Base-by-base conservation (phyloP, 2,888 invertebrate species). In the Xestia c-nigrum region DNA sequence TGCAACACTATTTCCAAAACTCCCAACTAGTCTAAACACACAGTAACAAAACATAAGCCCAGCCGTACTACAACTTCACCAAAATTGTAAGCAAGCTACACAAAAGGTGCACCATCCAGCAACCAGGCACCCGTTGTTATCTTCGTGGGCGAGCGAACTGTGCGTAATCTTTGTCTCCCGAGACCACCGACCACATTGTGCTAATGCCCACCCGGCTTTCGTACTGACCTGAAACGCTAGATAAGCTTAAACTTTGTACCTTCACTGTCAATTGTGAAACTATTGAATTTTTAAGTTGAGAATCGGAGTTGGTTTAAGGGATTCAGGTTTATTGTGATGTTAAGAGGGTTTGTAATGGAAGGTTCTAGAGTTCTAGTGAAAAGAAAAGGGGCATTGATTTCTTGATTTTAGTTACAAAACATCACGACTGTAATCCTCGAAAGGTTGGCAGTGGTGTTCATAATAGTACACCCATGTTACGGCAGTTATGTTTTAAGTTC, bases 161-260 rank as follows among this genome's bases (percentile, higher is more conserved):
- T 94, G 94, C 94, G 94, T 94, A 93, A 94, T 95, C 94, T 94
- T 94, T 91, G 93, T 94, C 94, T 93, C 93, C 85, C 89, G 94
- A 94, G 94, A 93, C 93, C 91, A 81, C 88, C 89, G 90, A 89
- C 92, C 92, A 92, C 93, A 95, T 93, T 94, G 93, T 93, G 89
- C 91, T 91, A 91, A 89, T 89, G 89, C 90, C 81, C 88, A 85
- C 81, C 88, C 87, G 88, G 93, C 92, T 93, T 93, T 94, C 93
- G 93, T 92, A 90, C 90, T 90, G 89, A 88, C 92, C 91, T 90
- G 89, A 91, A 91, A 91, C 87, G 90, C 89, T 89, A 90, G 92
- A 93, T 93, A 93, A 94, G 92, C 92, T 91, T 91, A 89, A 92
- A 92, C 91, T 92, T 91, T 90, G 87, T 88, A 90, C 91, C 90